Base-by-base conservation (phyloP, 1,140 invertebrate genomes). In the Papilio dardanus region DNA sequence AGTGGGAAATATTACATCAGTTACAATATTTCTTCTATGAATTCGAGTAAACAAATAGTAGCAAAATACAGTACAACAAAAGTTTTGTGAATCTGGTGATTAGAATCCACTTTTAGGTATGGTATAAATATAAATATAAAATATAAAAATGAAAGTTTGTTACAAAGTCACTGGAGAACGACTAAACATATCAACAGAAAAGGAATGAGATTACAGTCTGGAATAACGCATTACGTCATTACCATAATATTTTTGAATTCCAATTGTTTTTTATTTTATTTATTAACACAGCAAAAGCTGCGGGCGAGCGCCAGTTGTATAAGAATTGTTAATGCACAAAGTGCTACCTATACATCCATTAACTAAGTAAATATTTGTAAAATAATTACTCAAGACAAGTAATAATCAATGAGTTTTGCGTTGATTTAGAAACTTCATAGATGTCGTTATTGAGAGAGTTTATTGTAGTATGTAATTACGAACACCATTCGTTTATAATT, bases 401-500 rank as follows among this genome's bases (percentile, higher is more conserved):
- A 66, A 16, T 30, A 30, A 2, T 66, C 10, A 12, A 14, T 3
- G 2, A 66, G 14, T 16, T 66, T 33, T 31, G 28, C n/a, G 3
- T 16, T 16, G 62, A 31, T 66, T 30, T 66, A 66, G 62, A 33
- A 33, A 66, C 30, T 66, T 31, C 65, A 35, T 33, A 30, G 31
- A 16, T 67, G 31, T 30, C 65, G 31, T 67, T 14, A 33, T 69
- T 40, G 1, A 69, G 35, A 37, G n/a, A 66, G 65, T 12, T 66
- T 40, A 40, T 24, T 69, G 19, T n/a, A n/a, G n/a, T n/a, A n/a
- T n/a, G n/a, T 24, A 69, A 69, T 68, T 68, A 68, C 30, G 35
- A 58, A 21, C 46, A 40, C 28, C 42, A 54, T 71, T 6, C n/a
- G 28, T 33, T 73, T 73, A 31, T 58, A 73, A 73, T 73, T 73